phyloP scores from a whole-genome alignment of 2,797 vertebrate species.

The Bucorvus abyssinicus region DNA sequence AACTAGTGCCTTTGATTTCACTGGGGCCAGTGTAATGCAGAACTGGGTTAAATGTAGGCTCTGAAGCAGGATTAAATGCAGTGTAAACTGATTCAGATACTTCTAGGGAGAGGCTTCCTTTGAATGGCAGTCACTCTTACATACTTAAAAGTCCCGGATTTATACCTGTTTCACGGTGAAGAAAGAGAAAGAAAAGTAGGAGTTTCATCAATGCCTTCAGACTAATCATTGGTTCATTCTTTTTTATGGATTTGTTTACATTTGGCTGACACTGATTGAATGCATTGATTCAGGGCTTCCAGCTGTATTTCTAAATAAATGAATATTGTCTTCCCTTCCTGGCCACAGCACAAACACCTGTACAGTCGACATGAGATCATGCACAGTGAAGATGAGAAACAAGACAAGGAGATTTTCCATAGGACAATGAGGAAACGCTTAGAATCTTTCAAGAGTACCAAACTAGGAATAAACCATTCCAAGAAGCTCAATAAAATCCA shows the following conservation, averaged over 20 bases:
- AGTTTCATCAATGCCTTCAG: background rate
- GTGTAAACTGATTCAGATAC: background rate
- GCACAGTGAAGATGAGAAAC: slow-evolving; percentile 85
- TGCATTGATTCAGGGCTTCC: background rate
- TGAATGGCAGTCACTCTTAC: background rate
- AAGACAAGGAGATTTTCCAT: slow-evolving; percentile 97
- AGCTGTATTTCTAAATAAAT: slow-evolving; percentile 23
- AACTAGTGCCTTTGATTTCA: background rate
- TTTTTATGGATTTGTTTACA: background rate
- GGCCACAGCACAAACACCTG: slow-evolving; percentile 85
- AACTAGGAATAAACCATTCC: slow-evolving; percentile 85
- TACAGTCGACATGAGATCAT: slow-evolving; percentile 90
- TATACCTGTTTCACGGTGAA: background rate
- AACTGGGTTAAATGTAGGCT: background rate
- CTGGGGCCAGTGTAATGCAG: background rate
- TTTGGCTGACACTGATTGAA: background rate
- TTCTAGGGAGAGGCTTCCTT: background rate
- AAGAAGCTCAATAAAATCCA: slow-evolving; percentile 86
- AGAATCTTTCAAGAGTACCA: slow-evolving; percentile 94
- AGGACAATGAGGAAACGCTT: slow-evolving; percentile 94
- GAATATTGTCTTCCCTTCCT: slow-evolving; percentile 15
- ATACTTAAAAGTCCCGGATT: background rate
- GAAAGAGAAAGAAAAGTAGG: background rate
- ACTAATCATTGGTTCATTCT: background rate
- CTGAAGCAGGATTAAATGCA: background rate